phyloP scores from a whole-genome alignment of 2,113 vertebrate genomes.

The Macquaria australasica region DNA sequence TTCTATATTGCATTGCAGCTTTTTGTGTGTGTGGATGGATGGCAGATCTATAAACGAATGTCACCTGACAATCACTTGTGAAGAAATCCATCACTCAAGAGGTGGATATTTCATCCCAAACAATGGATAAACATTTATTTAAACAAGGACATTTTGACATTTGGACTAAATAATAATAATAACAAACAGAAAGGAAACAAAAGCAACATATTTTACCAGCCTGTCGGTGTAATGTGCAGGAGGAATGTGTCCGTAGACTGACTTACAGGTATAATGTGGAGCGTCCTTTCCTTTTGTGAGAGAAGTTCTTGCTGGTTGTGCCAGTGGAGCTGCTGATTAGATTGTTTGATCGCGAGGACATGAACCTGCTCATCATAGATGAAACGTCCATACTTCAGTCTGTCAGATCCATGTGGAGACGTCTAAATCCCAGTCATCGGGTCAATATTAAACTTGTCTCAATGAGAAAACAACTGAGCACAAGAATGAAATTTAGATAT shows the following conservation, averaged over 20 bases:
- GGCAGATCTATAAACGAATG: neutral
- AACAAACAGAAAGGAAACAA: neutral
- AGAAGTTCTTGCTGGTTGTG: neutral
- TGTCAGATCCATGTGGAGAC: neutral
- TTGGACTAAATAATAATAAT: neutral
- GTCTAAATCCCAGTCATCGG: neutral
- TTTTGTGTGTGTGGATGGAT: neutral
- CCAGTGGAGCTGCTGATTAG: neutral
- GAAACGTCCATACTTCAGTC: neutral
- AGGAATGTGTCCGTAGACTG: neutral
- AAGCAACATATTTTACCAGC: neutral
- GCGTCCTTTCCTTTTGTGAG: neutral
- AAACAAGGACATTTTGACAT: neutral
- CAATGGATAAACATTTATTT: neutral
- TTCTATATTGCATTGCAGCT: neutral
- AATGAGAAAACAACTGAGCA: neutral
- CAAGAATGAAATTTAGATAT: neutral
- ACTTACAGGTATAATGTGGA: neutral
- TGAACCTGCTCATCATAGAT: neutral
- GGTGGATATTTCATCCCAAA: neutral
- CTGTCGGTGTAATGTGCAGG: neutral
- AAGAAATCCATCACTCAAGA: neutral
- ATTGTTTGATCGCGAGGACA: neutral
- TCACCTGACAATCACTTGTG: neutral
- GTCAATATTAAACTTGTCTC: neutral